Base-by-base conservation (phyloP, 2,113 vertebrate species). In the Madoqua kirkii region DNA sequence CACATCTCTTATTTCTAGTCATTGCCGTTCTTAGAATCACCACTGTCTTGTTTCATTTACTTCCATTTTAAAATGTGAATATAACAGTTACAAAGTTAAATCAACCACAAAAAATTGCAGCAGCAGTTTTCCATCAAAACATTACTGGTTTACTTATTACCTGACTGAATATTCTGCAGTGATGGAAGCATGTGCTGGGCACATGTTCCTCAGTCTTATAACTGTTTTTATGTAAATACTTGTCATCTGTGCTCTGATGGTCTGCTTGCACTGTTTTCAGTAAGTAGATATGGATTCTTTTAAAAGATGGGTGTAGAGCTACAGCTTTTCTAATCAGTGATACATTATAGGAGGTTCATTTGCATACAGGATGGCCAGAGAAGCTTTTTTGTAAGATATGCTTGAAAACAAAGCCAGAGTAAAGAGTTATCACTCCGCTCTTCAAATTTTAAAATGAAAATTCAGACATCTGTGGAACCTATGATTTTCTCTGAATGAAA, bases 1-100 rank as follows among this genome's bases (percentile, higher is more conserved):
- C 74, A 62, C 5, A 45, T 60, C 14, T 91, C 23, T 89, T 89
- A 27, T 91, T 93, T 92, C 33, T 84, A 60, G 55, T 83, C 74
- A 33, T 8, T 82, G 11, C 55, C 8, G 1, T 74, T 91, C 71
- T 31, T 81, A 29, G 33, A 67, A 7, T 87, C 10, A 55, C 52
- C 62, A 33, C 62, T 83, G 3, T 90, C 40, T 94, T 94, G 7
- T 67, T 95, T 82, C 14, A 33, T 45, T 59, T 23, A 43, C 21
- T 62, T 94, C 17, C 6, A 40, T 96, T 86, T 94, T 90, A 88
- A 96, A 93, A 85, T 82, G 31, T 31, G 78, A 89, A 59, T 84
- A 48, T 83, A 27, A 83, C 87, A 78, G 40, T 87, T 1, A 92
- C 10, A 74, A 25, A 74, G 36, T 25, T 74, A 7, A 74, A 43